These are phyloP conservation scores for Prionailurus viverrinus DNA, from an alignment of 2,113 vertebrate species.

Conservation along the genomic window DNA sequence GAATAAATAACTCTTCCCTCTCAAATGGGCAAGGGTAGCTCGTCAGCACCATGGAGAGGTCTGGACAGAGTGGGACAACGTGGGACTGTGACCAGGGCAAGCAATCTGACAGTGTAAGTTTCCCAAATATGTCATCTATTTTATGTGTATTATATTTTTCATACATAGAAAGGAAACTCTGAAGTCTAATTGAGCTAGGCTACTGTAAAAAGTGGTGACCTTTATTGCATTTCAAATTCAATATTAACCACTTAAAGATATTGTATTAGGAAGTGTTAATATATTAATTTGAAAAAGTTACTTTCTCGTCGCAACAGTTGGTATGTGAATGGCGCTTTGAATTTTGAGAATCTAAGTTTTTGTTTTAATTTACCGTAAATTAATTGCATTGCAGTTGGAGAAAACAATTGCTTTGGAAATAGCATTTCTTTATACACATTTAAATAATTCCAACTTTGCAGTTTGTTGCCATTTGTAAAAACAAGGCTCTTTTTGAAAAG, in stretches of 20 bases:
- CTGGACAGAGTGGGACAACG: neutral
- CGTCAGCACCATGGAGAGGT: slow-evolving; percentile 85
- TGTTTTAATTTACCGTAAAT: neutral
- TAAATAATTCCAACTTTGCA: neutral
- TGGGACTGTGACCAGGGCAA: slow-evolving; percentile 53
- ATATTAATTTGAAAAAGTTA: slow-evolving; percentile 15
- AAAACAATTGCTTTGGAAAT: slow-evolving; percentile 10
- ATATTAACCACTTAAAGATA: slow-evolving; percentile 26
- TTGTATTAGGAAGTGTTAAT: neutral
- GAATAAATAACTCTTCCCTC: slow-evolving; percentile 34
- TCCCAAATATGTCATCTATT: neutral
- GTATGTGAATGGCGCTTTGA: neutral
- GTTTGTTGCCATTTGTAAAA: neutral
- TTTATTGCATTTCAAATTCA: slow-evolving; percentile 29
- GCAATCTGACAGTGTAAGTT: slow-evolving; percentile 62
- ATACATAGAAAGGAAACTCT: neutral
- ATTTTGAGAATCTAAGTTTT: slow-evolving; percentile 42
- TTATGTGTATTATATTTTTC: neutral
- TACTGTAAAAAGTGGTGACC: neutral
- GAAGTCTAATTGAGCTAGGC: neutral
- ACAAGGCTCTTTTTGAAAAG: neutral
- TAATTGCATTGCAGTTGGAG: neutral
- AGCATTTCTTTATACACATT: neutral
- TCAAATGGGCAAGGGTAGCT: slow-evolving; percentile 67
- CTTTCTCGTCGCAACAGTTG: neutral